Evolutionary conservation across 2,888 invertebrate genomes (phyloP), one percentile per base, ranked within the genome.

Genomic region (Stenchaetothrips biformis): DNA sequence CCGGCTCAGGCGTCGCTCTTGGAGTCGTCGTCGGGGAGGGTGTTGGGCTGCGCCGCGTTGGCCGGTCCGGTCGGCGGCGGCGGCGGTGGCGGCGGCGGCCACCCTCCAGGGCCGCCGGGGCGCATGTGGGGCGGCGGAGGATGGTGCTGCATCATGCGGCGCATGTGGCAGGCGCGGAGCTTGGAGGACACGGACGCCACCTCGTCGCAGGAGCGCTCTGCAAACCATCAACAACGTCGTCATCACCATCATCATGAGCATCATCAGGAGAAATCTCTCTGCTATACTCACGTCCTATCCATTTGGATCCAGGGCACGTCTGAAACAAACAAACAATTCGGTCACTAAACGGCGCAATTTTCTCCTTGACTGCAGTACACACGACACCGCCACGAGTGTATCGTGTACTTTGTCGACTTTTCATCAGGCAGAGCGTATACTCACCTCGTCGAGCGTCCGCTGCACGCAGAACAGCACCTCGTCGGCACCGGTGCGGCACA

Each of bases 241-340:
- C 18, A 18, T 13, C 18, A 13, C 13, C 53, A 11, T 4, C 13
- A 18, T 18, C 53, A 53, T 13, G 4, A 11, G 16, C 53, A 18
- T 18, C 13, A 13, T 6, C 53, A 7, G 16, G 53, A 53, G 13
- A 16, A 13, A 53, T 16, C 53, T 16, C 53, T 53, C 53, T 9
- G 16, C 16, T 9, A 53, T 53, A 74, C 67, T 74, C 25, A 74
- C 67, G 67, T 74, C 67, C 67, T 21, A 25, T 21, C 67, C 67
- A 74, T 25, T 74, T 74, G 67, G 67, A 74, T 21, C 67, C 67
- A 25, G 67, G 67, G 67, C 67, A 74, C 21, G 67, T 74, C 67
- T 74, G 67, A 7, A 25, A 74, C 25, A 74, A 11, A 74, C 67
- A 21, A 11, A 74, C 11, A 21, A 1, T 18, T 13, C 13, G 11